A percentile compares a stretch with the other conserved stretches of the same genome.
Evolutionary conservation across 2,888 invertebrate species (phyloP).

Genomic region (Ganaspis brasiliensis): DNA sequence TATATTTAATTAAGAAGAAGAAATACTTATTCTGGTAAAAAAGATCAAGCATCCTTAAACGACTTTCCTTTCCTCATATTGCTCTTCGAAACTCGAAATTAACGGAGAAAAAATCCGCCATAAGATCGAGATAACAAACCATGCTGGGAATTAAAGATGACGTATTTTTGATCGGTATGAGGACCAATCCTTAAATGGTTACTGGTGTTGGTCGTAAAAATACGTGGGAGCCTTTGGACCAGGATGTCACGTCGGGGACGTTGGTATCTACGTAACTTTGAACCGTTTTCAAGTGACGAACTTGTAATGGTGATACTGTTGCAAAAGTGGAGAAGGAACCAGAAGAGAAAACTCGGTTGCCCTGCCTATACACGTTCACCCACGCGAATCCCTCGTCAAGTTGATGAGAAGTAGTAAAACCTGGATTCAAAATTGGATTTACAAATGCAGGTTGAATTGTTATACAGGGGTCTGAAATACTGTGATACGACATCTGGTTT

Average conservation of each 20-base stretch:
- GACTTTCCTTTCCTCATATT: constrained; percentile 23
- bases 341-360: constrained; percentile 23
- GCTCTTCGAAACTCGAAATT: neutral
- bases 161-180: constrained; percentile 26
- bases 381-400: constrained; percentile 29
- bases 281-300: neutral
- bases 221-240: constrained; percentile 45
- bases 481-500: no score
- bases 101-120: constrained; percentile 11
- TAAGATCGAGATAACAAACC: constrained; percentile 26
- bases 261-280: constrained; percentile 14
- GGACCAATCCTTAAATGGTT: constrained; percentile 43
- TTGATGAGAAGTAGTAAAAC: constrained; percentile 14
- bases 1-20: neutral
- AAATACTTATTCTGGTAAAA: neutral
- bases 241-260: constrained; percentile 28
- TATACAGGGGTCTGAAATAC: neutral
- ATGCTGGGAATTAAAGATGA: constrained; percentile 32
- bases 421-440: constrained; percentile 32
- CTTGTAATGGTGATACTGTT: constrained; percentile 17
- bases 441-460: constrained; percentile 34
- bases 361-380: constrained; percentile 37
- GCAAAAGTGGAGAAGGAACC: constrained; percentile 18
- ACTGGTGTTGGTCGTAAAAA: constrained; percentile 20
- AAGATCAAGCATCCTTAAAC: neutral